These are phyloP conservation scores for Stegophylla sp. DNA, from an alignment of 2,888 invertebrate genomes.

Conservation along the genomic window DNA sequence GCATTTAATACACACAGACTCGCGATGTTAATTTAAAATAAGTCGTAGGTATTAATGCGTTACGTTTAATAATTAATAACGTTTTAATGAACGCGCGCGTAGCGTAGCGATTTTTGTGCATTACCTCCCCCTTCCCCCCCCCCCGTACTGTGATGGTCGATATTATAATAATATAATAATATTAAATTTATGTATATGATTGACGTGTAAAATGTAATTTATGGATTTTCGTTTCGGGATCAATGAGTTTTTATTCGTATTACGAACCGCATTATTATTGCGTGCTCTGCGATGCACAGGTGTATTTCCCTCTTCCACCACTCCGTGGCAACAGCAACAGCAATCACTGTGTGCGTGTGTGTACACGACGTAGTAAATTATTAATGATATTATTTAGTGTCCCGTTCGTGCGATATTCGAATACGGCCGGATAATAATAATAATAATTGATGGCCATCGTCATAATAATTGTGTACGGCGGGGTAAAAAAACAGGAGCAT, in stretches of 20 bases:
- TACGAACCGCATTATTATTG: not conserved
- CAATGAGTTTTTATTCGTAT: not conserved
- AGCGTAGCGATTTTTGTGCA: no score
- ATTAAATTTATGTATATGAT: not conserved
- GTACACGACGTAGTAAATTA: not conserved
- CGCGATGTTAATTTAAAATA: slow-evolving; percentile 8
- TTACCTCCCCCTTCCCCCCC: no score
- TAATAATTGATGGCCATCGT: not conserved
- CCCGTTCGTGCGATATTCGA: not conserved
- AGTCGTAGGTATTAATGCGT: not conserved
- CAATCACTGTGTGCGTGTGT: no score
- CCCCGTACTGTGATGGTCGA: no score
- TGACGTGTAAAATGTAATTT: not conserved
- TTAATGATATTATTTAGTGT: not conserved
- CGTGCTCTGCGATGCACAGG: no score
- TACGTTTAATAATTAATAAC: slow-evolving; percentile 31
- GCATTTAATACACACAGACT: no score
- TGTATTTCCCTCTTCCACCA: not conserved
- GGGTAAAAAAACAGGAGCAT: not conserved
- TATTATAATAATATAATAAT: no score
- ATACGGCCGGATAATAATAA: not conserved
- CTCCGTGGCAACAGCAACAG: no score
- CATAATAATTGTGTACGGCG: not conserved
- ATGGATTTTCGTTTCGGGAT: slow-evolving; percentile 10
- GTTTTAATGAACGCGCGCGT: not conserved